Evolutionary conservation across 2,113 vertebrate genomes (phyloP).

Genomic region (Scopus umbretta): DNA sequence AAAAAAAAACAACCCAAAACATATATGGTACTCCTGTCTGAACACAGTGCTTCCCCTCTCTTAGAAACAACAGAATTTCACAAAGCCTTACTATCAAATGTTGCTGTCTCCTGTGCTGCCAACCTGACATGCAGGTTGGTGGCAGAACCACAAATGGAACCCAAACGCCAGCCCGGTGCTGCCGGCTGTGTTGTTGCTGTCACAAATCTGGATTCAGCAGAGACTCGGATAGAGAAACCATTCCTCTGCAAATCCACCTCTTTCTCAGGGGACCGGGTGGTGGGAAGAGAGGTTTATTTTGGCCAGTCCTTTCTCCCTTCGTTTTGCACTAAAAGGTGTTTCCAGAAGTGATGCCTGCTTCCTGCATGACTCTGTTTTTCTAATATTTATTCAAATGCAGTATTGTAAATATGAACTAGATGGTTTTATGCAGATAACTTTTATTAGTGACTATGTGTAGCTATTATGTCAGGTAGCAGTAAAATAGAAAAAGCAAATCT

Average conservation of each 20-base stretch:
- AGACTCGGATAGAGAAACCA: neutral
- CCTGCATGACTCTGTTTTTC: neutral
- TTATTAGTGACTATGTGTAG: neutral
- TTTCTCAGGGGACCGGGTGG: neutral
- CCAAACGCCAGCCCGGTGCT: neutral
- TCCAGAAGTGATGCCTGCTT: neutral
- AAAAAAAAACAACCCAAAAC: no score
- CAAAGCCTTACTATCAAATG: neutral
- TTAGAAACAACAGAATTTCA: neutral
- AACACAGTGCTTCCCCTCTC: neutral
- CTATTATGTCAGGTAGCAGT: neutral
- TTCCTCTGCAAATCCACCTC: neutral
- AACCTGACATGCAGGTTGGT: neutral
- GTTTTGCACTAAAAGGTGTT: neutral
- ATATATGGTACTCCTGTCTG: neutral
- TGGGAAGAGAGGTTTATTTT: neutral
- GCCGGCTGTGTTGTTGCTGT: neutral
- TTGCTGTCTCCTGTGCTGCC: neutral
- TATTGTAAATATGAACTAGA: neutral
- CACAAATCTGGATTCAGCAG: neutral
- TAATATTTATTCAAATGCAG: neutral
- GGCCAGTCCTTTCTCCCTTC: neutral
- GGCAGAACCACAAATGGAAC: neutral
- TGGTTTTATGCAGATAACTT: neutral
- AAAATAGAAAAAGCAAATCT: neutral